A percentile compares a stretch with the other conserved stretches of the same genome.
These are phyloP conservation scores for Spodoptera frugiperda DNA, from an alignment of 1,140 invertebrate species.

Conservation along the genomic window DNA sequence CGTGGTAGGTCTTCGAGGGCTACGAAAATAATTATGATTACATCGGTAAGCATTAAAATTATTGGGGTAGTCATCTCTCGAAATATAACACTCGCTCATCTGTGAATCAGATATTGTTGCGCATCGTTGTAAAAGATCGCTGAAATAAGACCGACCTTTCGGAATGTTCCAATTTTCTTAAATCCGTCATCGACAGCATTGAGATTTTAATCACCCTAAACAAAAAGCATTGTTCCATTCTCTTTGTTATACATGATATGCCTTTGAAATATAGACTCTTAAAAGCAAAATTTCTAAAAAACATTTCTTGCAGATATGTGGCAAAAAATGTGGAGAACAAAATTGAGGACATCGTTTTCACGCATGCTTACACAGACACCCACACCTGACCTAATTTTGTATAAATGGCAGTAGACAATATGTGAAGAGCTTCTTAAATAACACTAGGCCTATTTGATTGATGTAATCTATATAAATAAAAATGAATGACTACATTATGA, in stretches of 20 bases:
- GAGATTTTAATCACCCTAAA: no score
- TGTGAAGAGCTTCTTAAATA: neutral
- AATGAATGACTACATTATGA: no score
- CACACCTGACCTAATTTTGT: slow-evolving; percentile 12
- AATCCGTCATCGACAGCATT: no score
- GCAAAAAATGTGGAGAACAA: neutral
- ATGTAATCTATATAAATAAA: no score
- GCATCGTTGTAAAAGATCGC: no score
- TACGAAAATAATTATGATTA: slow-evolving; percentile 9
- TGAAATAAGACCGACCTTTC: no score
- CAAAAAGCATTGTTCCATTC: no score
- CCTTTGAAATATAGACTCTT: neutral
- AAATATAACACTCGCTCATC: slow-evolving; percentile 11
- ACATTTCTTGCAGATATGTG: neutral
- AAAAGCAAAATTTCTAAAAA: neutral
- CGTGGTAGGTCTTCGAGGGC: neutral
- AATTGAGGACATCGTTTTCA: slow-evolving; percentile 18
- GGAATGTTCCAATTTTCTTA: no score
- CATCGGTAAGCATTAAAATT: slow-evolving; percentile 18
- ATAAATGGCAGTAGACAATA: slow-evolving; percentile 1
- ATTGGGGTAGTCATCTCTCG: slow-evolving; percentile 12
- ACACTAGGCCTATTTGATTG: neutral
- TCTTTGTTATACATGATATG: neutral
- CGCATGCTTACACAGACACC: neutral
- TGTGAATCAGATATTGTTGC: slow-evolving; percentile 22